Evolutionary conservation across 2,113 vertebrate species (phyloP).

Genomic region (Plotosus lineatus): DNA sequence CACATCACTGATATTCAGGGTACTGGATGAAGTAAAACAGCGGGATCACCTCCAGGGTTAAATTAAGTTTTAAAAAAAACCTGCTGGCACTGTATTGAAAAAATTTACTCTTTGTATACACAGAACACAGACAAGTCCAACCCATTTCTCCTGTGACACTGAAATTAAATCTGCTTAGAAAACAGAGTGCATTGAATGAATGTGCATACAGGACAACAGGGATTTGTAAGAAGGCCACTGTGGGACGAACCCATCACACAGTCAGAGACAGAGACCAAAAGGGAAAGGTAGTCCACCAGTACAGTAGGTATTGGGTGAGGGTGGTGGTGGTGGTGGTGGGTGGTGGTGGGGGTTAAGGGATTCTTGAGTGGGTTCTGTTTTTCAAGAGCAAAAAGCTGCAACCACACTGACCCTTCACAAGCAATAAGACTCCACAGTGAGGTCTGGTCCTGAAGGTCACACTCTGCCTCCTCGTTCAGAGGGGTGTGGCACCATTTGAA

Average conservation of each 20-base stretch:
- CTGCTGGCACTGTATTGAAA: too few relatives aligned
- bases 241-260: too few relatives aligned
- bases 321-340: too few relatives aligned
- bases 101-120: too few relatives aligned
- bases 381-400: not conserved
- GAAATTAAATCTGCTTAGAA: conserved; percentile 7
- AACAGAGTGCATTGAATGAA: not conserved
- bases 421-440: not conserved
- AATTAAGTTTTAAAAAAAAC: too few relatives aligned
- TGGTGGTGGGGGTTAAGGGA: too few relatives aligned
- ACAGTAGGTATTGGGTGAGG: too few relatives aligned
- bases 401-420: not conserved
- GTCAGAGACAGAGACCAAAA: too few relatives aligned
- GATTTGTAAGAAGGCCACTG: not conserved
- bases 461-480: conserved; percentile 17
- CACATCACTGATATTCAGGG: not conserved
- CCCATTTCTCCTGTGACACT: not conserved
- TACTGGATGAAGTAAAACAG: not conserved
- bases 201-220: not conserved
- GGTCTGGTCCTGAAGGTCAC: not conserved
- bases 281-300: too few relatives aligned
- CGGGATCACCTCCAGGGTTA: not conserved
- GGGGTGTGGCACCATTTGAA: conserved; percentile 38
- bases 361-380: not conserved
- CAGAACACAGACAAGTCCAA: too few relatives aligned